A percentile compares a stretch with the other conserved stretches of the same genome.
These are phyloP conservation scores for Monopterus albus DNA, from an alignment of 2,113 vertebrate species.

Conservation along the genomic window DNA sequence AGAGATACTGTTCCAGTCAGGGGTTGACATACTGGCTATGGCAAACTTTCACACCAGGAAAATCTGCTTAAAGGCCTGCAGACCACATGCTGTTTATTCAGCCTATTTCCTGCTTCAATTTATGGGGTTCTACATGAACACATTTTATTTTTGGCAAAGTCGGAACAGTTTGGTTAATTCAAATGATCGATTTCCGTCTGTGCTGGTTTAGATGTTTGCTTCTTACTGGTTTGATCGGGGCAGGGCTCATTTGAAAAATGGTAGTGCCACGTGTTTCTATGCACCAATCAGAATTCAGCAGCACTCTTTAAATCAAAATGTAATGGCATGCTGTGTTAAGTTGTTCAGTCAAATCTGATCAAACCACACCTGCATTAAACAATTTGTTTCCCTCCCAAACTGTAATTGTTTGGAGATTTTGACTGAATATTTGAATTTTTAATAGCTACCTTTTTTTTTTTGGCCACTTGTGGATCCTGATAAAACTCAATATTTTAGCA, in stretches of 20 bases:
- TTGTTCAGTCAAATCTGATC: neutral
- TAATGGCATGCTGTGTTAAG: neutral
- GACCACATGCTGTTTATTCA: neutral
- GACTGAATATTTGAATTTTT: too few relatives aligned
- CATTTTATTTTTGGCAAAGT: neutral
- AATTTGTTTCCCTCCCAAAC: too few relatives aligned
- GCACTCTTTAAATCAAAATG: conserved; percentile 6
- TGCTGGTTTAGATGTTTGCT: too few relatives aligned
- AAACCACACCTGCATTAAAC: too few relatives aligned
- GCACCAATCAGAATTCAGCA: neutral
- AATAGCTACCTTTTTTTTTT: too few relatives aligned
- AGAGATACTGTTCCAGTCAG: conserved; percentile 26
- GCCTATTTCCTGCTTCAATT: neutral
- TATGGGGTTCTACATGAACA: neutral
- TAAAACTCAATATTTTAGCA: too few relatives aligned
- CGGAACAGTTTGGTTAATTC: neutral
- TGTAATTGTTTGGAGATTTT: too few relatives aligned
- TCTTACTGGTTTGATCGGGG: too few relatives aligned
- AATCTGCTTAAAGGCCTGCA: neutral
- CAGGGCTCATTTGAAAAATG: neutral
- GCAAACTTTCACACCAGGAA: neutral
- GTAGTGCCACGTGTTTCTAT: neutral
- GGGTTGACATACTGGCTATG: conserved; percentile 1
- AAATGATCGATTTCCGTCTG: neutral
- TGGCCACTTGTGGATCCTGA: too few relatives aligned